Evolutionary conservation across 2,113 vertebrate genomes (phyloP).

Genomic region (Puntigrus tetrazona): DNA sequence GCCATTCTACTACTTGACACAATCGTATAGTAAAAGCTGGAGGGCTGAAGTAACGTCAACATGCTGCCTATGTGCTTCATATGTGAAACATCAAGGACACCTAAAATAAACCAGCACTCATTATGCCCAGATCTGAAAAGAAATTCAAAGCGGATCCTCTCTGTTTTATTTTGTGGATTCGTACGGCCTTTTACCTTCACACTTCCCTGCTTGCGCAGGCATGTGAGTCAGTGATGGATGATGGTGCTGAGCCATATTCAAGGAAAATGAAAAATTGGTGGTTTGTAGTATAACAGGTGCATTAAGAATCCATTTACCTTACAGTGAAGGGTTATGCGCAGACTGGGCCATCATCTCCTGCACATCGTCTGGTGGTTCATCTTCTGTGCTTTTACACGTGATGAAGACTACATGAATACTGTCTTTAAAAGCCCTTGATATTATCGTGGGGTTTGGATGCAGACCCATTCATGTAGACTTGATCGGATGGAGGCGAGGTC

Average conservation of each 20-base stretch:
- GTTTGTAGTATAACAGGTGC: not conserved
- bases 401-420: not conserved
- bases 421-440: slow-evolving; percentile 3
- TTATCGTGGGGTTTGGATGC: not conserved
- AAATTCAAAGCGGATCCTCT: not conserved
- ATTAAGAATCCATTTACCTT: slow-evolving; percentile 14
- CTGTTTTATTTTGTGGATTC: not conserved
- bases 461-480: slow-evolving; percentile 13
- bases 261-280: not conserved
- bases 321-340: not conserved
- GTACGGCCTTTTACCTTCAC: not conserved
- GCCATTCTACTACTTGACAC: not conserved
- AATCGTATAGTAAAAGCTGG: not conserved
- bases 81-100: not conserved
- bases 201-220: not conserved
- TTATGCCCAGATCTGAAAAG: not conserved
- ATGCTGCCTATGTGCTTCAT: too few relatives aligned
- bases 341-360: not conserved
- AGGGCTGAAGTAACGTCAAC: not conserved
- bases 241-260: not conserved
- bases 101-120: not conserved
- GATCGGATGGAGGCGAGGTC: not conserved
- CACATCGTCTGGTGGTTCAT: not conserved
- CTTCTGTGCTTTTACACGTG: not conserved
- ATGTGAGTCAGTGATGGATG: not conserved